Evolutionary conservation across 2,797 vertebrate species (phyloP).

Genomic region (Smutsia gigantea): DNA sequence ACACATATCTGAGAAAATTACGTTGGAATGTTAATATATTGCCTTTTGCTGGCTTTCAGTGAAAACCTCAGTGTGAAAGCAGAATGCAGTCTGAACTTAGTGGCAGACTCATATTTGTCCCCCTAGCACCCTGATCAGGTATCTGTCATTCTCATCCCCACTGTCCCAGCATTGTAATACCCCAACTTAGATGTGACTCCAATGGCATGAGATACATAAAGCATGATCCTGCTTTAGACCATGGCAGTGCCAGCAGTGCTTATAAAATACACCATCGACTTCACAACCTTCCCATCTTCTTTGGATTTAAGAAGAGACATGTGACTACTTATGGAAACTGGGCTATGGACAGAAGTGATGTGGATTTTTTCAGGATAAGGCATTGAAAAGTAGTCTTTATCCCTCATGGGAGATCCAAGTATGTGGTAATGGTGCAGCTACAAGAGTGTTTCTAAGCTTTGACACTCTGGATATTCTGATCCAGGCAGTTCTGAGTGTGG

Average conservation of each 20-base stretch:
- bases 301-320: background rate
- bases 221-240: background rate
- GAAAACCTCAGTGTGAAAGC: background rate
- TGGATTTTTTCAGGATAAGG: background rate
- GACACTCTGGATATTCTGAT: background rate
- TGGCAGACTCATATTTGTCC: background rate
- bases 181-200: background rate
- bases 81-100: background rate
- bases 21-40: constrained; percentile 67
- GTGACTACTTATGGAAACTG: too few species aligned
- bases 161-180: background rate
- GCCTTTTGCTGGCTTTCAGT: constrained; percentile 64
- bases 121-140: background rate
- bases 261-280: background rate
- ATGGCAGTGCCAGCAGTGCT: background rate
- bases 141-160: background rate
- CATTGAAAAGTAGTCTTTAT: background rate
- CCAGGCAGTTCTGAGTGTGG: background rate
- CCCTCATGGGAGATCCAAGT: background rate
- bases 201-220: background rate
- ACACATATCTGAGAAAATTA: constrained; percentile 73
- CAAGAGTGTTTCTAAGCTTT: background rate
- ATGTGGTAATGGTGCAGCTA: background rate
- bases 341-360: background rate
- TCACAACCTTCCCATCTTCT: background rate